Percentiles rank a stretch among this genome's conserved stretches.
phyloP scores from a whole-genome alignment of 2,888 invertebrate genomes.

The Auanema freiburgensis region DNA sequence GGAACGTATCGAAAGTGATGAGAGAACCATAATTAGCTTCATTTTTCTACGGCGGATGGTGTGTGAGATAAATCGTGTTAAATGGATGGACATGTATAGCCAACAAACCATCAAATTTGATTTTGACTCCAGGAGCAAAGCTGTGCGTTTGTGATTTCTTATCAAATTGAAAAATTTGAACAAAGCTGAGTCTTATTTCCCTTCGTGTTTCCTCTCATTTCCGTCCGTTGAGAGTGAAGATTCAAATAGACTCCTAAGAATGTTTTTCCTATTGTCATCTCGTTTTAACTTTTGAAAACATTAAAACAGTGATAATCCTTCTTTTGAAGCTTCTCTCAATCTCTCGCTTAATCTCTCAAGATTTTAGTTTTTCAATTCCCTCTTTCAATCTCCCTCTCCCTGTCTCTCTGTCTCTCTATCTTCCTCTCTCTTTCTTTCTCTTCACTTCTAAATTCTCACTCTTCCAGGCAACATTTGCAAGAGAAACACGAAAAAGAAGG shows the following conservation, averaged over 20 bases:
- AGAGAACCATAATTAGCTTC: too few species aligned
- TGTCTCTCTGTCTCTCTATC: conserved; percentile 7
- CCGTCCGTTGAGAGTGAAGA: not conserved
- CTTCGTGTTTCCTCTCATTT: not conserved
- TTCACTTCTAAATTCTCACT: conserved; percentile 15
- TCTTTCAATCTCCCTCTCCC: conserved; percentile 8
- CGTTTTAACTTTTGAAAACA: too few species aligned
- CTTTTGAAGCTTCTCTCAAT: not conserved
- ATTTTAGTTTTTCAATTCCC: not conserved
- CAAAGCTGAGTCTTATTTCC: too few species aligned
- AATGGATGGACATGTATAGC: too few species aligned
- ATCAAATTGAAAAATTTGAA: too few species aligned
- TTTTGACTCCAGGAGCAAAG: too few species aligned
- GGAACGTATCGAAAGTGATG: too few species aligned
- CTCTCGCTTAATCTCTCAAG: conserved; percentile 2
- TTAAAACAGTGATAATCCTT: too few species aligned
- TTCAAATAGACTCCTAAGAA: not conserved
- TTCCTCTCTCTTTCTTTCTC: conserved; percentile 12
- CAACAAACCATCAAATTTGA: too few species aligned
- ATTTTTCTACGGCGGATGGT: too few species aligned
- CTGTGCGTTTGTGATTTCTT: too few species aligned
- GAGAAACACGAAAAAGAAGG: conserved; percentile 15
- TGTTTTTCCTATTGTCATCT: not conserved
- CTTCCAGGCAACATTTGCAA: conserved; percentile 10
- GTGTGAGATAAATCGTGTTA: too few species aligned